Evolutionary conservation across 2,888 invertebrate genomes (phyloP).

Genomic region (Tholera decimalis): DNA sequence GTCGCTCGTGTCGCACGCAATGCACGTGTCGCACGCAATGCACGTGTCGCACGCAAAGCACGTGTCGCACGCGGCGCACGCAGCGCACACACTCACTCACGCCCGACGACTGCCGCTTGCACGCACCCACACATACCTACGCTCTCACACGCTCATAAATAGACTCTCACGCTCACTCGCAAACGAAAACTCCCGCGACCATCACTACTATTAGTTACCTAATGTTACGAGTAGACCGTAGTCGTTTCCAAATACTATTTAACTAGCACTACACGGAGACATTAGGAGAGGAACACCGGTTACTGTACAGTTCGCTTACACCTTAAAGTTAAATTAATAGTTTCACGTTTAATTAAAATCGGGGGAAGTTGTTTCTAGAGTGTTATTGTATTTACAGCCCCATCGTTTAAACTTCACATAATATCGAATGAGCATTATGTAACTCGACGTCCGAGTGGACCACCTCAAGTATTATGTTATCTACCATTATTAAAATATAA

Average conservation of each 20-base stretch:
- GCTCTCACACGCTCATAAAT: slow-evolving; percentile 59
- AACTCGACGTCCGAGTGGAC: slow-evolving; percentile 86
- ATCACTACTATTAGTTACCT: slow-evolving; percentile 81
- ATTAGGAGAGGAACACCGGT: slow-evolving; percentile 90
- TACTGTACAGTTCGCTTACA: slow-evolving; percentile 88
- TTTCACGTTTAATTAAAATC: slow-evolving; percentile 84
- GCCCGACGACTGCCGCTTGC: slow-evolving; percentile 55
- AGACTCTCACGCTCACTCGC: slow-evolving; percentile 67
- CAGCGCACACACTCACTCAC: slow-evolving; percentile 59
- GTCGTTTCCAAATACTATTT: slow-evolving; percentile 81
- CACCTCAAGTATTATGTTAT: slow-evolving; percentile 76
- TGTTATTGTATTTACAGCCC: slow-evolving; percentile 87
- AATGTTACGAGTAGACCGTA: slow-evolving; percentile 82
- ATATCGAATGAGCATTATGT: slow-evolving; percentile 86
- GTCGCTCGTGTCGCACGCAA: slow-evolving; percentile 3
- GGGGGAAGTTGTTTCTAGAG: slow-evolving; percentile 79
- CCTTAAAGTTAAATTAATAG: slow-evolving; percentile 80
- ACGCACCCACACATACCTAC: slow-evolving; percentile 57
- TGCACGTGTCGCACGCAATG: slow-evolving; percentile 3
- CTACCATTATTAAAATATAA: slow-evolving; percentile 89
- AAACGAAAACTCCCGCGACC: slow-evolving; percentile 74
- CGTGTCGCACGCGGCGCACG: slow-evolving; percentile 17
- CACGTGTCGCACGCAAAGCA: slow-evolving; percentile 23
- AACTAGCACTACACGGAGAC: slow-evolving; percentile 88
- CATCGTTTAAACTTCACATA: slow-evolving; percentile 77